Conservation (phyloP, 2,797 vertebrate genomes). For the Hippoglossus hippoglossus region DNA sequence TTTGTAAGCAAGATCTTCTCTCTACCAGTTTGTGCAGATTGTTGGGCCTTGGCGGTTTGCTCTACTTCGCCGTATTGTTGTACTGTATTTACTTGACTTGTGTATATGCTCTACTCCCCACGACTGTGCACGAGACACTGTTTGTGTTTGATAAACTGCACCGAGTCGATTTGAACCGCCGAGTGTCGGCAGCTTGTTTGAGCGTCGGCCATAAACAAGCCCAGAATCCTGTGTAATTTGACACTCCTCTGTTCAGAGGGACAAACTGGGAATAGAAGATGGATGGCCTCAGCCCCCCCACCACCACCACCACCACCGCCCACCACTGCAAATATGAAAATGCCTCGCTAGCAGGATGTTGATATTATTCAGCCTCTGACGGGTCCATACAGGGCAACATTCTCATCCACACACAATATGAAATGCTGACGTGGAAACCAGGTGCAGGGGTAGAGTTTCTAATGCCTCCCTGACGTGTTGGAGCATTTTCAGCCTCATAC, state of each 20-base stretch:
- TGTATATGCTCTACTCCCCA: background rate
- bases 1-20: no score
- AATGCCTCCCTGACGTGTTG: constrained; percentile 12
- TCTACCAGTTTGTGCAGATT: no score
- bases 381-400: constrained; percentile 38
- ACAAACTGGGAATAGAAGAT: constrained; percentile 38
- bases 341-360: constrained; percentile 61
- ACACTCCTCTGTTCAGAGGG: constrained; percentile 27
- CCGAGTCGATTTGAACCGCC: background rate
- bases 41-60: no score
- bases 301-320: background rate
- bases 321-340: constrained; percentile 51
- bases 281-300: constrained; percentile 45
- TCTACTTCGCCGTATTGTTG: no score
- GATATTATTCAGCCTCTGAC: constrained; percentile 53
- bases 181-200: constrained; percentile 23
- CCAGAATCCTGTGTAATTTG: constrained; percentile 36
- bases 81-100: background rate
- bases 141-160: constrained; percentile 19
- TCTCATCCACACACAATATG: constrained; percentile 30
- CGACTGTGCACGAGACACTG: background rate
- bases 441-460: constrained; percentile 21
- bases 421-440: constrained; percentile 60
- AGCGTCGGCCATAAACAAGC: constrained; percentile 27
- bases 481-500: constrained; percentile 6